A percentile compares a stretch with the other conserved stretches of the same genome.
Conservation (phyloP, 2,113 vertebrate species). For the Myotis lucifugus region DNA sequence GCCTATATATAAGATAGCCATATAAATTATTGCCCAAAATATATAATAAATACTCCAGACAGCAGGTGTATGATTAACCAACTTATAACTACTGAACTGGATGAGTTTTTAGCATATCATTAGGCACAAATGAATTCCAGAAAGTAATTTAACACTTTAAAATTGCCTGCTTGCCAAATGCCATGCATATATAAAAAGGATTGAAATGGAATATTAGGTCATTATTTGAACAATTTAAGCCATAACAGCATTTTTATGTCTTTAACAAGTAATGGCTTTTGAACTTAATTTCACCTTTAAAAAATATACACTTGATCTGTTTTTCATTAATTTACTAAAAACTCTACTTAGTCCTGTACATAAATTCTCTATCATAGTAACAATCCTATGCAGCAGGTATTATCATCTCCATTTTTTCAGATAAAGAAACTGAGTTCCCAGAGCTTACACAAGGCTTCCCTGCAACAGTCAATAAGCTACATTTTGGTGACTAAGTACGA, state of each 20-base stretch:
- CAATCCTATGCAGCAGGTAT: background rate
- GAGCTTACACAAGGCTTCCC: background rate
- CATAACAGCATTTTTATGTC: background rate
- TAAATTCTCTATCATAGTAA: background rate
- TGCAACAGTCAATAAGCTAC: background rate
- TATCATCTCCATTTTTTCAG: background rate
- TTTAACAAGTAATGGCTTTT: background rate
- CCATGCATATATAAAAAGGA: background rate
- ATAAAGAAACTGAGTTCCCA: background rate
- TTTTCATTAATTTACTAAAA: constrained; percentile 39
- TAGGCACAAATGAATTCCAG: constrained; percentile 18
- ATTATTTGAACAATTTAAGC: constrained; percentile 16
- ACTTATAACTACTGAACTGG: background rate
- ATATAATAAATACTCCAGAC: background rate
- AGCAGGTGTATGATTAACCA: background rate
- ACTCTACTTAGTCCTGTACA: background rate
- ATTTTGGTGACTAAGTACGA: background rate
- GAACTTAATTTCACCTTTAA: constrained; percentile 27
- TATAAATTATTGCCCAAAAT: background rate
- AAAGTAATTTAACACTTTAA: constrained; percentile 20
- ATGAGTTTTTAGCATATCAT: background rate
- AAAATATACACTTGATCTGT: background rate
- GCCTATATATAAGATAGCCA: background rate
- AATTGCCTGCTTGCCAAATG: constrained; percentile 2
- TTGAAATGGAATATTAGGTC: background rate